Conservation (phyloP, 2,888 invertebrate species). For the Seira musarum region DNA sequence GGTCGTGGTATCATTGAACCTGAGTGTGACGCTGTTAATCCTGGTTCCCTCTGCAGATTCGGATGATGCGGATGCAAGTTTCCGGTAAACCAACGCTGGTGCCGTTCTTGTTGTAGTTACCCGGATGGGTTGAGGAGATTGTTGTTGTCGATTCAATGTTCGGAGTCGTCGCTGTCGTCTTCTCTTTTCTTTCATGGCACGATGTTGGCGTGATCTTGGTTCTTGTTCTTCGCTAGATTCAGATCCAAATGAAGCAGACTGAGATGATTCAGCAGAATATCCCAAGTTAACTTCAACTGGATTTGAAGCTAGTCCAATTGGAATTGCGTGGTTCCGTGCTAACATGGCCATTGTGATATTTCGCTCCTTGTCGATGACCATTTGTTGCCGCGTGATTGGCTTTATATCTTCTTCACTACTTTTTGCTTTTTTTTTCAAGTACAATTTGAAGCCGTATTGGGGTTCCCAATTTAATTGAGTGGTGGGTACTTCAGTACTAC, state of each 20-base stretch:
- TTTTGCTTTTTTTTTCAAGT: conserved; percentile 36
- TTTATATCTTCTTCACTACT: conserved; percentile 27
- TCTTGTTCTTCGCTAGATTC: conserved; percentile 32
- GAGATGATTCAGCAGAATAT: conserved; percentile 38
- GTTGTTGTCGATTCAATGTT: conserved; percentile 37
- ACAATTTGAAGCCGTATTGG: conserved; percentile 41
- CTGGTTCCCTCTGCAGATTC: not conserved
- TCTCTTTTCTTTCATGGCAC: conserved; percentile 52
- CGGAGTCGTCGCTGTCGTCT: conserved; percentile 46
- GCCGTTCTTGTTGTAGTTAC: conserved; percentile 1
- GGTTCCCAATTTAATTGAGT: conserved; percentile 35
- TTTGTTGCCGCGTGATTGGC: conserved; percentile 32
- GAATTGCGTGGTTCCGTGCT: conserved; percentile 15
- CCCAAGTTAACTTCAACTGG: conserved; percentile 42
- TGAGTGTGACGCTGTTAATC: not conserved
- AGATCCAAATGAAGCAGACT: conserved; percentile 34
- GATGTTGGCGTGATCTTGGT: conserved; percentile 40
- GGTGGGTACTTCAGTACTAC: not conserved
- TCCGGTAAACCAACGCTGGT: conserved; percentile 17
- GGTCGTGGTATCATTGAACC: not conserved
- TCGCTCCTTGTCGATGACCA: conserved; percentile 47
- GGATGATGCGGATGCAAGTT: not conserved
- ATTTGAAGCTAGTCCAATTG: not conserved
- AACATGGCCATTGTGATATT: conserved; percentile 39
- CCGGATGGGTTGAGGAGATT: not conserved